Conservation (phyloP, 2,113 vertebrate species). For the Myiagra hebetior region DNA sequence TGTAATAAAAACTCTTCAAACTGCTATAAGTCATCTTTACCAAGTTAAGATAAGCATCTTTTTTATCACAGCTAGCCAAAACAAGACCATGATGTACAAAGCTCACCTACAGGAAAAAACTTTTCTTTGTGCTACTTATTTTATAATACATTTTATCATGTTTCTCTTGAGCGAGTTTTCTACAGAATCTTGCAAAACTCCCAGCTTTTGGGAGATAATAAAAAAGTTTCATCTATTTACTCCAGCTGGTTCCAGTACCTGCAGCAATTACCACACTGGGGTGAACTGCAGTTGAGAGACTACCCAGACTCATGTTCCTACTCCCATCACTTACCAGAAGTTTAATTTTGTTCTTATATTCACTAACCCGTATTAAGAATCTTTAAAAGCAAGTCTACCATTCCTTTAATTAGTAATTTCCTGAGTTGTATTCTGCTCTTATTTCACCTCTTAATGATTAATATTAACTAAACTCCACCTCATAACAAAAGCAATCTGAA, state of each 20-base stretch:
- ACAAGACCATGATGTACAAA: neutral
- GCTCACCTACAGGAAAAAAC: neutral
- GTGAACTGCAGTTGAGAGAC: neutral
- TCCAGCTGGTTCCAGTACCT: neutral
- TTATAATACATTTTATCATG: neutral
- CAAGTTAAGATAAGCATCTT: neutral
- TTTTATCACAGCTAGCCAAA: neutral
- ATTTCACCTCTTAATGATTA: neutral
- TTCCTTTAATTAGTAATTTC: neutral
- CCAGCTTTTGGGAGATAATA: neutral
- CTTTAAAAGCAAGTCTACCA: neutral
- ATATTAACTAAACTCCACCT: neutral
- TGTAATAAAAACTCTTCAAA: neutral
- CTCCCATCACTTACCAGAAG: neutral
- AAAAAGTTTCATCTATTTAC: neutral
- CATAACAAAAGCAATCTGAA: neutral
- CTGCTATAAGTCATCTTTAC: neutral
- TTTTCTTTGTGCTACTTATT: neutral
- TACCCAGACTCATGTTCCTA: neutral
- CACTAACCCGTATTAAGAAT: rapidly evolving
- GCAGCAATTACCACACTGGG: neutral
- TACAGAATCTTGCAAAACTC: neutral
- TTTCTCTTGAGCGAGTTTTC: neutral
- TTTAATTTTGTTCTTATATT: neutral
- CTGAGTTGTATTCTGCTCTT: neutral